Percentiles rank a stretch among this genome's conserved stretches.
Evolutionary conservation across 2,888 invertebrate genomes (phyloP).

Genomic region (Amiota minor): DNA sequence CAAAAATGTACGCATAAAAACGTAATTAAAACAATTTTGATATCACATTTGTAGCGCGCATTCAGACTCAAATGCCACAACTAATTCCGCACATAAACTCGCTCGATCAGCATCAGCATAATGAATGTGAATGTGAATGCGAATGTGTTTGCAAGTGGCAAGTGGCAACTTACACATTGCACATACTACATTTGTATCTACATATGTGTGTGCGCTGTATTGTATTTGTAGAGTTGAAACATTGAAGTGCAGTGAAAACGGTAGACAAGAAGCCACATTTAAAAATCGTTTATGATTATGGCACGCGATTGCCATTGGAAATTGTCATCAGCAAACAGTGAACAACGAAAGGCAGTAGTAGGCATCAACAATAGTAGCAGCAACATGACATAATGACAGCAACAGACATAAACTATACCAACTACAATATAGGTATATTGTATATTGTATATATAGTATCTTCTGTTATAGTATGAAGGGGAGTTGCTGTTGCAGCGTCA

Average conservation of each 20-base stretch:
- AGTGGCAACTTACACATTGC: neutral
- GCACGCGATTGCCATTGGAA: slow-evolving; percentile 59
- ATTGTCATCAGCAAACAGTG: slow-evolving; percentile 47
- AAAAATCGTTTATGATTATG: slow-evolving; percentile 56
- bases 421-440: neutral
- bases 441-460: too few species aligned
- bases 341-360: slow-evolving; percentile 15
- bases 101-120: slow-evolving; percentile 22
- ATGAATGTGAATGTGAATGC: slow-evolving; percentile 1
- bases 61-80: slow-evolving; percentile 32
- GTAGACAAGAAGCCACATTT: slow-evolving; percentile 16
- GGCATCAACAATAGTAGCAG: slow-evolving; percentile 41
- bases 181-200: neutral
- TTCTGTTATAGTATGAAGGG: neutral
- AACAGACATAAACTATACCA: slow-evolving; percentile 22
- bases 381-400: slow-evolving; percentile 37
- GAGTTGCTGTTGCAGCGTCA: neutral
- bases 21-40: slow-evolving; percentile 39
- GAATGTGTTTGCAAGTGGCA: neutral
- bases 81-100: slow-evolving; percentile 35
- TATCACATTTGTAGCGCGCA: slow-evolving; percentile 30
- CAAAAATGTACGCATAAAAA: slow-evolving; percentile 27
- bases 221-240: slow-evolving; percentile 8
- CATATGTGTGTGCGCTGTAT: neutral
- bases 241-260: neutral